Base-by-base conservation (phyloP, 2,797 vertebrate genomes). In the Vultur gryphus region DNA sequence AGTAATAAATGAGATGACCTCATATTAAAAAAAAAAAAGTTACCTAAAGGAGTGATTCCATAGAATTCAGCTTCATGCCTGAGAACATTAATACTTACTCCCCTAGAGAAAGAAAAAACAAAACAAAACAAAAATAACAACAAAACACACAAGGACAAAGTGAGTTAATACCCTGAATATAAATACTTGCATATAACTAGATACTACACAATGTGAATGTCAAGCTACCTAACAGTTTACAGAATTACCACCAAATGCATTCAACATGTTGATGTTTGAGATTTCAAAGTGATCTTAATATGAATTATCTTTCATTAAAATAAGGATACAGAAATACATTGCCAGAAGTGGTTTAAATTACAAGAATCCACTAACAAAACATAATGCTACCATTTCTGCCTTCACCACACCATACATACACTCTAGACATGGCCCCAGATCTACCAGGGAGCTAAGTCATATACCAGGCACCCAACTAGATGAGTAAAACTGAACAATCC, bases 11-110 rank as follows among this genome's bases (percentile, higher is more conserved):
- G 13, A 83, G n/a, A 57, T 41, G 8, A 82, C 48, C 16, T 85
- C 4, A 41, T 9, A 70, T 72, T 62, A 80, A 48, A 80, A 86
- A n/a, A 86, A n/a, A 59, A 92, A 79, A 64, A 91, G 48, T 84
- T 98, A 99, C 99, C 99, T 98, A 99, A 97, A 55, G 99, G 99
- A 73, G 99, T 99, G 92, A 99, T 99, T 77, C 99, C 99, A 51
- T 99, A 99, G 97, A 99, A 99, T 97, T 99, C 99, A 13, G 99
- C 99, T 98, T 99, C 99, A 62, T 99, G 99, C 37, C 99, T 98
- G 84, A 99, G 98, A 95, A 99, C 98, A 87, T 98, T 99, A 96
- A 99, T 99, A 97, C 99, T 99, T 90, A 99, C 99, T 41, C 99
- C 99, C 95, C 99, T 99, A 62, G 16, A 94, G 87, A 85, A 93